Evolutionary conservation across 2,797 vertebrate species (phyloP).

Genomic region (Lepus oiostolus): DNA sequence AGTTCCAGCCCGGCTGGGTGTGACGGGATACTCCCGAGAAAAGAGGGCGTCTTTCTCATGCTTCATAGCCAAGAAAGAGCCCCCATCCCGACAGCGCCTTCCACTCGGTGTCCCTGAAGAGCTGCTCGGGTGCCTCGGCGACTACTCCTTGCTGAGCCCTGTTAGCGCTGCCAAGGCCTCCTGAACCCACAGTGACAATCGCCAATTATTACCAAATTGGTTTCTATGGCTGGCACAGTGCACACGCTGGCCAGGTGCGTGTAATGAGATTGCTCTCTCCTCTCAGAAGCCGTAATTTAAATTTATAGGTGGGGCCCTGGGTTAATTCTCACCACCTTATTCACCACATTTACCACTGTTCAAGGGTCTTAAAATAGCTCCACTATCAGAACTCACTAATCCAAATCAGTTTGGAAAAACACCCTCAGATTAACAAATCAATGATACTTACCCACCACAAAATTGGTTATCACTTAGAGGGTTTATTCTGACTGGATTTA

Average conservation of each 20-base stretch:
- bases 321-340: constrained; percentile 82
- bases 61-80: constrained; percentile 68
- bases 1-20: background rate
- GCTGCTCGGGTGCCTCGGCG: too few species aligned
- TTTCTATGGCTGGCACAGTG: accelerated
- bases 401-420: constrained; percentile 82
- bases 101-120: constrained; percentile 67
- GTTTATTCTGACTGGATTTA: constrained; percentile 80
- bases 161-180: background rate
- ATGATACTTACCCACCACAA: constrained; percentile 83
- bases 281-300: constrained; percentile 78
- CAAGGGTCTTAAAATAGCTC: constrained; percentile 68
- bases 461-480: constrained; percentile 85
- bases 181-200: constrained; percentile 58
- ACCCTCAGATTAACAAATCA: constrained; percentile 86
- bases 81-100: constrained; percentile 59
- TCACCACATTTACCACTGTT: constrained; percentile 57
- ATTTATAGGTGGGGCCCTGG: constrained; percentile 76
- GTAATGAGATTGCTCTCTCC: constrained; percentile 61
- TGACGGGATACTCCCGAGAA: background rate
- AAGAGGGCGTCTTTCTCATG: background rate
- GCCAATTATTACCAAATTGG: constrained; percentile 12
- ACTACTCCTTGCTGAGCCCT: background rate
- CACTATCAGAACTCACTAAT: constrained; percentile 80
- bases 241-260: background rate